Conservation (phyloP, 2,797 vertebrate species). For the Danio albolineatus region DNA sequence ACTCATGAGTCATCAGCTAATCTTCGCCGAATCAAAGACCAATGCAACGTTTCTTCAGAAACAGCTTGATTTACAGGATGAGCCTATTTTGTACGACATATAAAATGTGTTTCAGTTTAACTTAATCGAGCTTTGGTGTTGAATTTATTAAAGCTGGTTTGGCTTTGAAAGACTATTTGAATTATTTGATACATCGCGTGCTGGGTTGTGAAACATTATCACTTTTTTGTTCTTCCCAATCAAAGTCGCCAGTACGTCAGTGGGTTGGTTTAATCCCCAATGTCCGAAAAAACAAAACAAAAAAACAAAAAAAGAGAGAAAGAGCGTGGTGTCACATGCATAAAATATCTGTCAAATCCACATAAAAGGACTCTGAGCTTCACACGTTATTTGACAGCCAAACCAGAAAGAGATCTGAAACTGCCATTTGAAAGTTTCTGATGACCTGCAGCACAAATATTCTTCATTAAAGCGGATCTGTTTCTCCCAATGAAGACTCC, state of each 20-base stretch:
- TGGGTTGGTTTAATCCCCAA: not conserved
- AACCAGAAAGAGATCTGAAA: slow-evolving; percentile 28
- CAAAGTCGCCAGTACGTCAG: slow-evolving; percentile 15
- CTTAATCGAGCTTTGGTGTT: slow-evolving; percentile 40
- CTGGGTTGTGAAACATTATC: slow-evolving; percentile 36
- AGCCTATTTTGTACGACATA: slow-evolving; percentile 37
- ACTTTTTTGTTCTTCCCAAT: not conserved
- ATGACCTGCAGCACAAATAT: slow-evolving; percentile 31
- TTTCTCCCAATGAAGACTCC: slow-evolving; percentile 85
- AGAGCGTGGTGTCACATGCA: not conserved
- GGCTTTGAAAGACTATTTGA: slow-evolving; percentile 39
- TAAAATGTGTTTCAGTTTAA: slow-evolving; percentile 48
- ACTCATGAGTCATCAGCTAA: slow-evolving; percentile 65
- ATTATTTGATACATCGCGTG: slow-evolving; percentile 40
- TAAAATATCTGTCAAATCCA: slow-evolving; percentile 32
- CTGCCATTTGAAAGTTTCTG: slow-evolving; percentile 22
- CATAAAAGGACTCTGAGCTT: slow-evolving; percentile 6
- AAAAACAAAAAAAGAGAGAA: not conserved
- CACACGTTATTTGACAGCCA: not conserved
- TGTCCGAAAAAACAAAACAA: not conserved
- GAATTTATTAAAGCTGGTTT: slow-evolving; percentile 48
- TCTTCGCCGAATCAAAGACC: slow-evolving; percentile 70
- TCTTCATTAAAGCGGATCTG: slow-evolving; percentile 23
- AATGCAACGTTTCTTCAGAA: slow-evolving; percentile 38
- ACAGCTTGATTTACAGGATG: slow-evolving; percentile 46